A percentile compares a stretch with the other conserved stretches of the same genome.
phyloP scores from a whole-genome alignment of 2,113 vertebrate species.

The Panthera tigris region DNA sequence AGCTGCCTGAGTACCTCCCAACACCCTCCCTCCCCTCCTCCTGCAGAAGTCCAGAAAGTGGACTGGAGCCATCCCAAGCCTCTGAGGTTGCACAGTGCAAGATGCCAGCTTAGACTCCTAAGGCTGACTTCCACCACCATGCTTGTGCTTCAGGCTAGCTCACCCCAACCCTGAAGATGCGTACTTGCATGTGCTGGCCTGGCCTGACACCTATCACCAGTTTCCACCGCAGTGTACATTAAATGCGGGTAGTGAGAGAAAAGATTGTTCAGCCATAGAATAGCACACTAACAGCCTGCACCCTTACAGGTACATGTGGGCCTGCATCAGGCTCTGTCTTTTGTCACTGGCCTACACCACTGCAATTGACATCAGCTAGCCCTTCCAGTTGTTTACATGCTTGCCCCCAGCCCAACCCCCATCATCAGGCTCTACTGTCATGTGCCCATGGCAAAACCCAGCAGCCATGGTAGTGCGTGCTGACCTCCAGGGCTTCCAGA shows the following conservation, averaged over 20 bases:
- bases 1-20: not conserved
- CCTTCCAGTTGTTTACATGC: not conserved
- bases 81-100: not conserved
- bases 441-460: not conserved
- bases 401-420: too few species aligned
- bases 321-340: not conserved
- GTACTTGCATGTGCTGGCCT: not conserved
- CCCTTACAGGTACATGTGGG: not conserved
- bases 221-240: not conserved
- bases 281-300: not conserved
- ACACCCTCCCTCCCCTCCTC: not conserved
- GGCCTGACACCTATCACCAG: not conserved
- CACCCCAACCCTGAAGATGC: not conserved
- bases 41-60: not conserved
- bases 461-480: not conserved
- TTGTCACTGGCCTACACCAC: not conserved
- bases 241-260: not conserved
- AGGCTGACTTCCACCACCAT: not conserved
- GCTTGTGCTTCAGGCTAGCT: not conserved
- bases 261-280: not conserved
- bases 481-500: not conserved
- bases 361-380: not conserved
- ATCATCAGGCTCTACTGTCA: not conserved
- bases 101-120: not conserved
- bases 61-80: not conserved